Base-by-base conservation (phyloP, 1,140 invertebrate genomes). In the Cotesia vestalis region DNA sequence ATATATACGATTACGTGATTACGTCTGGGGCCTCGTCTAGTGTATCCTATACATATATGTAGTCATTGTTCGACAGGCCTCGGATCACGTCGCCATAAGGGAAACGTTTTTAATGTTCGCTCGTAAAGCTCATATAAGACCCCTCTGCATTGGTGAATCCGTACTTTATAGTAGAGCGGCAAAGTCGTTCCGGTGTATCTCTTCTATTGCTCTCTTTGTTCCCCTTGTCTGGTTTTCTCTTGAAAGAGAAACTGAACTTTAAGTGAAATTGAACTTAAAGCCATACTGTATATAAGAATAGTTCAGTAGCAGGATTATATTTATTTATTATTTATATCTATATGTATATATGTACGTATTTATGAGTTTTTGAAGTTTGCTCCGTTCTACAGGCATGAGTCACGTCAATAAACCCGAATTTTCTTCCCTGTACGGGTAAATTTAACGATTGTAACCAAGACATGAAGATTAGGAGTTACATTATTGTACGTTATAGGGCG, bases 61-160 rank as follows among this genome's bases (percentile, higher is more conserved):
- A 27, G 57, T 27, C 20, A 27, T 59, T 59, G 20, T 59, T 59
- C 57, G 36, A 64, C 17, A 55, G 14, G 20, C 53, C 66, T 53
- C 14, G 12, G 36, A 38, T 17, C 14, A 51, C 38, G 66, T 55
- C 60, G 66, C 52, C 60, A 70, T 69, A 73, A 73, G 69, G 72
- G 72, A 67, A 34, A 34, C 66, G 12, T 73, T 73, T 73, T 73
- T 73, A 73, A 73, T 55, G 72, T 12, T 38, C 53, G 61, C 53
- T 72, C 71, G 71, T 72, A 72, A 72, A 72, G 71, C 71, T 73
- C 68, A 73, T 69, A 73, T 53, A 73, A 66, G 60, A 59, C 64
- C 72, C 68, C 62, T 69, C 72, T 66, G 66, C 66, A 67, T 67
- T 67, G 66, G 46, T 67, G 40, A 20, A 51, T 62, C 36, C 60